Evolutionary conservation across 2,113 vertebrate species (phyloP), one percentile per base, ranked within the genome.

Genomic region (Clarias batrachus): DNA sequence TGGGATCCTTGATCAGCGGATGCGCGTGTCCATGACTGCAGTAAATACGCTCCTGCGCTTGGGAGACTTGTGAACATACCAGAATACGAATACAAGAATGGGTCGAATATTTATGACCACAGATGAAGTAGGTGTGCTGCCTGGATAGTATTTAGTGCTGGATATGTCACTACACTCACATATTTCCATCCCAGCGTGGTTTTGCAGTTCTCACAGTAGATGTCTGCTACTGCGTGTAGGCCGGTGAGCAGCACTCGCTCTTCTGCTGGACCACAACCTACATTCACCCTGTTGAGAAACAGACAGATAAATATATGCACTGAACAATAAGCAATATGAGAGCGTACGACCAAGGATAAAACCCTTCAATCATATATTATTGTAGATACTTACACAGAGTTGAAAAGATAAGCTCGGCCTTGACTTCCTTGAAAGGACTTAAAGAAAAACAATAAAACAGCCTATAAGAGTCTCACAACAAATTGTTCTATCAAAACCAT

Each of bases 191-290:
- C 98, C 93, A 99, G 96, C 17, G 98, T 99, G 82, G 98, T 99
- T 96, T 99, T 99, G 96, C 98, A 99, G 96, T 99, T 99, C 96
- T 99, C 98, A 94, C 98, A 99, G 96, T 99, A 99, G 95, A 99
- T 99, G 93, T 99, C 98, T 88, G 98, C 97, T 10, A 99, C 98
- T 10, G 98, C 98, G 5, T 99, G 98, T 73, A 99, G 94, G 84
- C 98, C 98, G 0, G 98, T 99, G 91, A 99, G 93, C 91, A 99
- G 93, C 56, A 99, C 97, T 71, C 98, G 95, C 93, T 99, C 98
- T 92, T 99, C 98, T 14, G 98, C 98, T 54, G 98, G 98, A 86
- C 98, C 98, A 80, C 98, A 99, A 90, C 98, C 98, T 89, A 99
- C 97, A 27, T 99, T 99, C 88, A 99, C 98, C 95, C 98, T 99